Evolutionary conservation across 1,140 invertebrate genomes (phyloP), one percentile per base, ranked within the genome.

Genomic region (Bombus huntii): DNA sequence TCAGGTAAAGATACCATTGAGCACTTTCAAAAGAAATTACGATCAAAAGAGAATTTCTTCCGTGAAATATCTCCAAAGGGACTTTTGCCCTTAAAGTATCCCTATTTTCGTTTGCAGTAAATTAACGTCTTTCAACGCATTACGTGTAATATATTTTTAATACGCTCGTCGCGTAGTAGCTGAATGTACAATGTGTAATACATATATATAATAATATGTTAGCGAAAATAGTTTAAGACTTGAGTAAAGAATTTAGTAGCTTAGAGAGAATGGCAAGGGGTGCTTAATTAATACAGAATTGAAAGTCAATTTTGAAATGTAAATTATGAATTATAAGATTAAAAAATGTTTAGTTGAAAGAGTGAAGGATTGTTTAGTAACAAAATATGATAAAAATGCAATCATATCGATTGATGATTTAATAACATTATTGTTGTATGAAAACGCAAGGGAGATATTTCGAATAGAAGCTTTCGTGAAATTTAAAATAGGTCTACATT

Each of bases 11-110:
- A 65, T 76, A 65, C 81, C 57, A 15, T 65, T 31, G 73, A 82
- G 81, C 37, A 81, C 62, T 90, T 71, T 72, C 79, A 80, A 57
- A 59, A 74, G 68, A 87, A 87, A 89, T 90, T 90, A 90, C 81
- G 88, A 87, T 87, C 81, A 87, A 87, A 89, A 57, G 39, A 42
- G 72, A 74, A 75, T 70, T 86, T 88, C 68, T 86, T 89, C 77
- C 65, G 72, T 73, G 66, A 53, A 66, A 77, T 31, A 22, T n/a
- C 31, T n/a, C 22, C 25, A 25, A 83, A 83, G 39, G 10, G 81
- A 89, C 77, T 88, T 75, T 66, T 81, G 44, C 71, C 81, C 65
- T 79, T 75, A 84, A 44, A 31, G 18, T 59, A 68, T 8, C 34
- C 12, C 13, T 81, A 68, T 53, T 44, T 62, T 37, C 57, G 3